A percentile compares a stretch with the other conserved stretches of the same genome.
These are phyloP conservation scores for Boloria euphrosyne DNA, from an alignment of 2,888 invertebrate species.

Conservation along the genomic window DNA sequence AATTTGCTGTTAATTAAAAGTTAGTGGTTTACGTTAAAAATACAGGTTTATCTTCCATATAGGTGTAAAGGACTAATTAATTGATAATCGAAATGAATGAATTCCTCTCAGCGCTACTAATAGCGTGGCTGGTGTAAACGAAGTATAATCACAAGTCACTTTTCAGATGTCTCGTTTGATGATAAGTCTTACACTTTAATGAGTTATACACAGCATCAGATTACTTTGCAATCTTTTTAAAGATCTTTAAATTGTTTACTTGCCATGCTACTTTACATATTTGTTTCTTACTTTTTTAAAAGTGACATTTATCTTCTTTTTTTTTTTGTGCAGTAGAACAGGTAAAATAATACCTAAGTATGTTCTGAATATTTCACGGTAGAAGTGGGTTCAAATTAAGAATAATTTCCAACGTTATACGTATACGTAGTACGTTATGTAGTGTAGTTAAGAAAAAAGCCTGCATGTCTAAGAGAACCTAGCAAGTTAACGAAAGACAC, in stretches of 20 bases:
- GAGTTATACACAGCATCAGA: conserved; percentile 23
- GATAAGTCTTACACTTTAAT: conserved; percentile 30
- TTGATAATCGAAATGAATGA: conserved; percentile 71
- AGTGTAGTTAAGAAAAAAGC: too few species aligned
- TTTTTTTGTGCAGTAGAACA: neutral
- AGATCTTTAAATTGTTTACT: conserved; percentile 14
- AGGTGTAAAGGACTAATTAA: conserved; percentile 77
- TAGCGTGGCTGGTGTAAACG: conserved; percentile 64
- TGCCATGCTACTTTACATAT: conserved; percentile 2
- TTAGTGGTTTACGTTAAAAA: conserved; percentile 52
- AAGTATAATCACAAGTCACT: conserved; percentile 68
- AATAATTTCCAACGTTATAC: too few species aligned
- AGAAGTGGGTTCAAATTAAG: too few species aligned
- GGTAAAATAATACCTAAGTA: neutral
- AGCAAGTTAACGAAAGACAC: too few species aligned
- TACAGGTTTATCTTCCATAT: conserved; percentile 60
- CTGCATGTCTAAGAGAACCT: too few species aligned
- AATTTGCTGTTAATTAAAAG: conserved; percentile 69
- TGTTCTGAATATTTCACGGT: too few species aligned
- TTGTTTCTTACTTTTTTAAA: conserved; percentile 1
- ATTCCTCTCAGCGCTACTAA: conserved; percentile 59
- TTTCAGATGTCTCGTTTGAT: conserved; percentile 65
- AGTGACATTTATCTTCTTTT: neutral
- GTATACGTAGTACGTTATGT: too few species aligned
- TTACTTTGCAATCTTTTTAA: conserved; percentile 28